Percentiles rank a stretch among this genome's conserved stretches.
Conservation (phyloP, 2,888 invertebrate genomes). For the Drosophila rubida region DNA sequence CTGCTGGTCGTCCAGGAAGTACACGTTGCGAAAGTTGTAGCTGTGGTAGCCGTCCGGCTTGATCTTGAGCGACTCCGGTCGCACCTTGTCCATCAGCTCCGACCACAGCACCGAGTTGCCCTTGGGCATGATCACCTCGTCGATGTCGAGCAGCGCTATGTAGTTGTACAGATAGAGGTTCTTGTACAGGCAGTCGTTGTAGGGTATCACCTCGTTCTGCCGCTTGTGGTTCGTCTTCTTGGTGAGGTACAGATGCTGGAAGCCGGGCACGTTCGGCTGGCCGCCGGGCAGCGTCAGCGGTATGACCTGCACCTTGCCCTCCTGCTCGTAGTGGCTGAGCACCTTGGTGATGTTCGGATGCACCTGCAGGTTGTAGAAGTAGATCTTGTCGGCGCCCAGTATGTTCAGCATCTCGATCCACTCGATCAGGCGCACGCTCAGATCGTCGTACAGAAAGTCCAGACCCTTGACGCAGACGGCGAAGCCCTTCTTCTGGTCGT, state of each 20-base stretch:
- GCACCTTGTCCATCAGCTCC: conserved; percentile 90
- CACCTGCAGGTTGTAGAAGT: conserved; percentile 95
- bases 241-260: conserved; percentile 95
- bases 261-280: conserved; percentile 94
- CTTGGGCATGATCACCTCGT: conserved; percentile 97
- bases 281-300: conserved; percentile 94
- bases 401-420: conserved; percentile 96
- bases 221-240: conserved; percentile 97
- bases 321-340: conserved; percentile 87
- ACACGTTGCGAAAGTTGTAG: conserved; percentile 96
- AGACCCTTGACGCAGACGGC: conserved; percentile 97
- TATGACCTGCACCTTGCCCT: conserved; percentile 90
- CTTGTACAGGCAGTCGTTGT: conserved; percentile 97
- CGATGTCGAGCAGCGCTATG: conserved; percentile 95
- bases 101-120: conserved; percentile 89
- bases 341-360: conserved; percentile 96
- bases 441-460: conserved; percentile 95
- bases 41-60: conserved; percentile 87
- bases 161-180: conserved; percentile 95
- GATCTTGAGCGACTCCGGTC: conserved; percentile 88
- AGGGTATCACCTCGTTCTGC: conserved; percentile 97
- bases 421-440: conserved; percentile 95
- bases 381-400: conserved; percentile 95
- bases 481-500: conserved; percentile 89
- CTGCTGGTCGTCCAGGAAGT: conserved; percentile 94